Base-by-base conservation (phyloP, 2,797 vertebrate genomes). In the Ambastaia sidthimunki region DNA sequence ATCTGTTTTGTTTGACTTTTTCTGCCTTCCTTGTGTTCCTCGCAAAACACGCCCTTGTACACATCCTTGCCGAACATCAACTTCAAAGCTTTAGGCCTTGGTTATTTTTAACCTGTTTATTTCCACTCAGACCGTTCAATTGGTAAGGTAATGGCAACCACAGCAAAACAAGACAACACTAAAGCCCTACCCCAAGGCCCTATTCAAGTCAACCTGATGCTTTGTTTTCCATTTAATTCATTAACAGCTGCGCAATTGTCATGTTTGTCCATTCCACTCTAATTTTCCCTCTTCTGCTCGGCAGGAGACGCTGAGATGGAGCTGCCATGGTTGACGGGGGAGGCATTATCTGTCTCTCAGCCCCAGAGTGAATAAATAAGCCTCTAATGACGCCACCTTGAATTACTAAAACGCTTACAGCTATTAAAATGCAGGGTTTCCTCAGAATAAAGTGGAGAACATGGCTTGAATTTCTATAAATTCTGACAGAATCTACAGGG, bases 331-430 rank as follows among this genome's bases (percentile, higher is more conserved):
- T 84, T 91, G 89, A 93, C 88, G 86, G 80, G 82, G 84, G 86
- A 71, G 84, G 78, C 80, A 84, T 89, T 87, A 85, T 90, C 89
- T 84, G 82, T 86, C 89, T 87, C 81, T 78, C 66, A 86, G 78
- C 84, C 86, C 85, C 84, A 37, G 74, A 88, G 89, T 89, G 90
- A 91, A 93, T 92, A 93, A 93, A 93, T 91, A 91, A 89, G 83
- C 75, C 83, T 71, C 89, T 92, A 93, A 93, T 92, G 90, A 92
- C 76, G 87, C 86, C 91, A 90, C 90, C 90, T 90, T 92, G 90
- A 92, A 92, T 92, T 91, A 91, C 76, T 34, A 86, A 90, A 92
- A 88, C 82, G 91, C 91, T 93, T 92, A 93, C 88, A 91, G 89
- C 85, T 89, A 92, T 91, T 90, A 89, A 88, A 91, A 93, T 91